Evolutionary conservation across 92 coral and sea anemone species (phyloP), one percentile per base, ranked within the genome.

Genomic region (Micromussa lordhowensis): DNA sequence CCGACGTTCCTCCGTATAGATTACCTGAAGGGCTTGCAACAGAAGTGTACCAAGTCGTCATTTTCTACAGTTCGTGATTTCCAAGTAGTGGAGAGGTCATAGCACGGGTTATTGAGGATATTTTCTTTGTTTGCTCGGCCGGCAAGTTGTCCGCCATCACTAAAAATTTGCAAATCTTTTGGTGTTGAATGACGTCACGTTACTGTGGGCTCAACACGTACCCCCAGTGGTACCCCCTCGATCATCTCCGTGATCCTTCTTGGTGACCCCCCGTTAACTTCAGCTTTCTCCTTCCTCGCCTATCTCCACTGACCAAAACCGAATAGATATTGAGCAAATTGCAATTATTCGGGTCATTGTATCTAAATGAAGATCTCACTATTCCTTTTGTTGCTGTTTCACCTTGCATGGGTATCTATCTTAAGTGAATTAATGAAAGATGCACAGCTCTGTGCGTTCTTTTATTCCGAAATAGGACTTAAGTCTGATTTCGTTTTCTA

Each of bases 21-120:
- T 81, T 91, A 95, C 98, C 98, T 89, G 91, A 84, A 54, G 94
- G 68, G 71, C 91, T 91, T 26, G 86, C 90, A 69, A 89, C 95
- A 22, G 96, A 81, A 29, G 95, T 85, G 51, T 93, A 95, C 98
- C 98, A 95, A 64, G 98, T 95, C 80, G 93, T 89, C 98, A 95
- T 95, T 51, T 78, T 89, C 88, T 78, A 35, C 51, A 78, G 71
- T 21, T 34, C 73, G 36, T 21, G 55, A 86, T 82, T 76, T 92
- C 49, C 38, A 68, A 44, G 76, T 32, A 0, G 31, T 89, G 17
- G 34, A 32, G 71, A 38, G 17, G 19, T 36, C 70, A 38, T 57
- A 48, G 66, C 51, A 51, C 14, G 44, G 75, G 21, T 53, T 51
- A 38, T 83, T 58, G 69, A 24, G 31, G 31, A 72, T 51, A 51